Conservation (phyloP, 2,888 invertebrate genomes). For the Nomada fucata region DNA sequence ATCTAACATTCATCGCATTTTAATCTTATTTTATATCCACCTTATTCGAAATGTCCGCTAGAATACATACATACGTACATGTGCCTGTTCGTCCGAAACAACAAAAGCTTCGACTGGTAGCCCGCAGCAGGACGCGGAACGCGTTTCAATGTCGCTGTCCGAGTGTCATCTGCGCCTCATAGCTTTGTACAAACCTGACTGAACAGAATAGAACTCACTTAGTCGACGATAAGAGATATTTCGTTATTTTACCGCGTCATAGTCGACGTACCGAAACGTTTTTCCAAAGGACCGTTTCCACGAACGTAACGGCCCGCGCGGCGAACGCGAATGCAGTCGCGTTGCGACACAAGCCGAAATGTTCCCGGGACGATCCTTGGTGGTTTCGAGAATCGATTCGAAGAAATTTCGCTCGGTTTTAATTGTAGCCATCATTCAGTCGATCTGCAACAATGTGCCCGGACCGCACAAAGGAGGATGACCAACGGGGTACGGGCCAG, state of each 20-base stretch:
- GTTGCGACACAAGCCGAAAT: conserved; percentile 9
- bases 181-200: not conserved
- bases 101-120: too few species aligned
- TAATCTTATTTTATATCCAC: too few species aligned
- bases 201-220: not conserved
- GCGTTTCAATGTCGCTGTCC: not conserved
- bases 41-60: too few species aligned
- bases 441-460: conserved; percentile 75
- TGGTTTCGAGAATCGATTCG: conserved; percentile 62
- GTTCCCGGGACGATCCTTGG: conserved; percentile 8
- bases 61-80: too few species aligned
- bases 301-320: conserved; percentile 18
- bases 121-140: too few species aligned
- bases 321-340: conserved; percentile 26
- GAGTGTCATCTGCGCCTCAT: not conserved
- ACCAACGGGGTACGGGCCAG: conserved; percentile 37
- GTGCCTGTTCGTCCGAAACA: too few species aligned
- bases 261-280: not conserved
- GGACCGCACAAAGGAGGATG: conserved; percentile 49
- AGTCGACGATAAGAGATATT: not conserved
- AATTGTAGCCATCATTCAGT: conserved; percentile 79
- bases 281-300: not conserved
- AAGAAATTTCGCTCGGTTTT: conserved; percentile 73
- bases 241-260: conserved; percentile 8
- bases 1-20: too few species aligned